Evolutionary conservation across 1,140 invertebrate genomes (phyloP), one percentile per base, ranked within the genome.

Genomic region (Hypsibius dujardini): DNA sequence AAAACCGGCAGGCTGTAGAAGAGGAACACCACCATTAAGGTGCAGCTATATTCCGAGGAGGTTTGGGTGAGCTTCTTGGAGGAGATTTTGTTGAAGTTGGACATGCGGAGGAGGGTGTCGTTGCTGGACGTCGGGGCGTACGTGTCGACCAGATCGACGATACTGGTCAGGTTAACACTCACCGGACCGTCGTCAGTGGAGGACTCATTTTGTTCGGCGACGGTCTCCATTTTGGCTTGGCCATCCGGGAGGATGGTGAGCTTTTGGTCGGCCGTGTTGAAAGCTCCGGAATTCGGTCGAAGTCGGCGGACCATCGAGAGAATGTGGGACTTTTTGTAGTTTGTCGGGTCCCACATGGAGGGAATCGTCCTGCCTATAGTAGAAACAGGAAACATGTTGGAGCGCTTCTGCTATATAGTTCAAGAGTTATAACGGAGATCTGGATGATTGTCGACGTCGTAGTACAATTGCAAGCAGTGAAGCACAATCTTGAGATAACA

Each of bases 1-100:
- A 92, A 82, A 7, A 92, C 90, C 1, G 91, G 90, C 71, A 94
- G 78, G 1, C 86, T 86, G 79, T 95, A 95, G 79, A 95, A 93
- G 46, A 92, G 83, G 0, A 89, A 86, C 46, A 93, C 86, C 0
- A 88, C 92, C 12, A 88, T 75, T 1, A 93, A 82, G 76, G 89
- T 89, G 84, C 89, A 91, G 50, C 87, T 79, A 76, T 89, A 90
- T 70, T 88, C 80, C 74, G 84, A 83, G 14, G 86, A 87, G 12
- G 42, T 67, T 45, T 42, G 12, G 12, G 12, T 67, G 3, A 67
- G 12, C 14, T 59, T 3, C 1, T 69, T 72, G 47, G 74, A 73
- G 28, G 47, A n/a, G 71, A 2, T 1, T n/a, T 42, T 12, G 62
- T 67, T 67, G 74, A 74, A 74, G 79, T 77, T 75, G 77, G 70